Evolutionary conservation across 2,888 invertebrate species (phyloP), one percentile per base, ranked within the genome.

Genomic region (Phoronis australis): DNA sequence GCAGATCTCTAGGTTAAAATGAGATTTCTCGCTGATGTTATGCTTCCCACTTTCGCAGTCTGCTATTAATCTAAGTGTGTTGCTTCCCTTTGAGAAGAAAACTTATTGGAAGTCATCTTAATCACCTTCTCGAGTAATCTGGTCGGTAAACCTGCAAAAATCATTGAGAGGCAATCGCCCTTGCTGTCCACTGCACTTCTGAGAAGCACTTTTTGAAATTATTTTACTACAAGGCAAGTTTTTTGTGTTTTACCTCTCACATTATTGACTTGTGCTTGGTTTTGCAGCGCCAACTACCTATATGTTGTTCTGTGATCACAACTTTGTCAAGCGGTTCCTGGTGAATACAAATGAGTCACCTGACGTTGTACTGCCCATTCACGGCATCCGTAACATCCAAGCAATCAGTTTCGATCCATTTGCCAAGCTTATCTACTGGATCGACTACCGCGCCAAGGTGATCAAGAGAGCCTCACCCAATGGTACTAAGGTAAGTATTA

Each of bases 371-470:
- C 83, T 92, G 52, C 92, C 93, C 0, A 84, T 94, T 41, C 86
- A 86, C 53, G 89, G 89, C 51, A 82, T 93, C 27, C 87, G 88
- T 68, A 88, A 90, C 80, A 88, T 90, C 12, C 90, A 85, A 58
- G 87, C 91, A 0, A 85, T 95, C 26, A 90, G 90, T 70, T 94
- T 87, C 71, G 94, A 95, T 78, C 89, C 91, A 0, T 81, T 84
- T 39, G 81, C 84, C 6, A 83, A 85, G 55, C 80, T 81, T 60
- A 76, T 87, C 37, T 87, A 85, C 71, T 87, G 87, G 87, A 84
- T 87, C 69, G 93, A 93, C 69, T 88, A 88, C 0, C 85, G 89
- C 73, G 84, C 84, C 6, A 83, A 83, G 63, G 85, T 85, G 15
- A 91, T 95, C 62, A 85, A 88, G 44, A 80, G 88, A 51, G 87